Evolutionary conservation across 2,113 vertebrate genomes (phyloP).

Genomic region (Procavia capensis): DNA sequence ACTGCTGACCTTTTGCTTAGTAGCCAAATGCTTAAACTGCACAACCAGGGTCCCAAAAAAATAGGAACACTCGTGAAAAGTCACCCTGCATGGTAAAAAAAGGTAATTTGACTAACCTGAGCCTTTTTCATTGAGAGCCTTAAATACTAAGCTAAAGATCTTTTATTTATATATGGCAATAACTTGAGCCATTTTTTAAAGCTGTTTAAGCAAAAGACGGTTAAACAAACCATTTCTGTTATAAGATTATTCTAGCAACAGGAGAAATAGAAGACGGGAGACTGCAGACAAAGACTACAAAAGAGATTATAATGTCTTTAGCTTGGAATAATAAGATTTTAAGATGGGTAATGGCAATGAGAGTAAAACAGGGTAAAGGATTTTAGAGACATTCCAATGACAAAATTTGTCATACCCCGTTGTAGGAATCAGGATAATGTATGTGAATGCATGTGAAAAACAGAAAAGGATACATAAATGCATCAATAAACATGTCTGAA

Average conservation of each 20-base stretch:
- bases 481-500: background rate
- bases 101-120: background rate
- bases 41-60: background rate
- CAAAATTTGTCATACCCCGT: background rate
- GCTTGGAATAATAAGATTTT: conserved; percentile 9
- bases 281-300: conserved; percentile 2
- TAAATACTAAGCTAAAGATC: background rate
- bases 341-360: background rate
- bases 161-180: background rate
- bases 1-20: no score
- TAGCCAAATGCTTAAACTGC: no score
- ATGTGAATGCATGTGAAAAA: background rate
- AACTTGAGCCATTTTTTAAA: conserved; percentile 9
- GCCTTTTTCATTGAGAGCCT: background rate
- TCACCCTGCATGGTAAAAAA: background rate
- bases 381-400: background rate
- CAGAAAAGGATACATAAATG: background rate
- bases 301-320: conserved; percentile 1
- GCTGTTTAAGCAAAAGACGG: conserved; percentile 47
- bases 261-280: conserved; percentile 30
- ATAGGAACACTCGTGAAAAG: background rate
- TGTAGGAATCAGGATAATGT: background rate
- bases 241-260: conserved; percentile 32
- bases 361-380: conserved; percentile 2
- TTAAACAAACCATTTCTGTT: conserved; percentile 44